Percentiles rank a stretch among this genome's conserved stretches.
phyloP scores from a whole-genome alignment of 2,888 invertebrate species.

The Leptopilina syphax region DNA sequence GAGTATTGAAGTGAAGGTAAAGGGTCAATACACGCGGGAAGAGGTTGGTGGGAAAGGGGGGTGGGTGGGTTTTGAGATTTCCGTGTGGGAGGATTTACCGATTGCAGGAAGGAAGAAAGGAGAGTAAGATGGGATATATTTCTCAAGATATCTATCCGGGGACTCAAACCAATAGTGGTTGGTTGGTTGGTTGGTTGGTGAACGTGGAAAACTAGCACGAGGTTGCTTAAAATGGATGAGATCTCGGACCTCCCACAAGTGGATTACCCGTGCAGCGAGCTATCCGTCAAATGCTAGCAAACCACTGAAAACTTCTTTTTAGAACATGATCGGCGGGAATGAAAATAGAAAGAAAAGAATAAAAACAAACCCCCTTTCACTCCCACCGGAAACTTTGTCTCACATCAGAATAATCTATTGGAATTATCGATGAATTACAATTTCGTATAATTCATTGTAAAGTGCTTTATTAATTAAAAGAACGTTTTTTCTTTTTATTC shows the following conservation, averaged over 20 bases:
- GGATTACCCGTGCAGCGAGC: conserved; percentile 64
- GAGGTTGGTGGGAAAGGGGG: too few species aligned
- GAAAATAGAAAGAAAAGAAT: too few species aligned
- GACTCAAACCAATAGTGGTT: conserved; percentile 61
- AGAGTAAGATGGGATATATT: conserved; percentile 57
- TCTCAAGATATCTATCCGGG: conserved; percentile 62
- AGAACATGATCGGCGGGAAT: conserved; percentile 46
- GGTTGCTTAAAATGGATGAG: conserved; percentile 64
- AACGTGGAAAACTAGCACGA: conserved; percentile 59
- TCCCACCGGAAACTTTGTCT: conserved; percentile 45
- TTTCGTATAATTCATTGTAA: not conserved
- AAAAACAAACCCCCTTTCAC: too few species aligned
- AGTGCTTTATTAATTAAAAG: not conserved
- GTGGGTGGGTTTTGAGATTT: conserved; percentile 35
- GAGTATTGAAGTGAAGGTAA: conserved; percentile 5
- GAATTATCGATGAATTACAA: not conserved
- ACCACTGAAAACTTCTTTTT: conserved; percentile 51
- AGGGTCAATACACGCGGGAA: conserved; percentile 51
- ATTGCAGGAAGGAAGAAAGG: conserved; percentile 43
- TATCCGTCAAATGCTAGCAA: conserved; percentile 60
- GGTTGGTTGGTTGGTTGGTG: conserved; percentile 52
- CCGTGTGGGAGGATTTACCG: conserved; percentile 52
- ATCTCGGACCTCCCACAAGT: conserved; percentile 63
- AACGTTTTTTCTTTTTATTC: too few species aligned
- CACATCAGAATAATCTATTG: not conserved